phyloP scores from a whole-genome alignment of 1,140 invertebrate species.

The Physella acuta region DNA sequence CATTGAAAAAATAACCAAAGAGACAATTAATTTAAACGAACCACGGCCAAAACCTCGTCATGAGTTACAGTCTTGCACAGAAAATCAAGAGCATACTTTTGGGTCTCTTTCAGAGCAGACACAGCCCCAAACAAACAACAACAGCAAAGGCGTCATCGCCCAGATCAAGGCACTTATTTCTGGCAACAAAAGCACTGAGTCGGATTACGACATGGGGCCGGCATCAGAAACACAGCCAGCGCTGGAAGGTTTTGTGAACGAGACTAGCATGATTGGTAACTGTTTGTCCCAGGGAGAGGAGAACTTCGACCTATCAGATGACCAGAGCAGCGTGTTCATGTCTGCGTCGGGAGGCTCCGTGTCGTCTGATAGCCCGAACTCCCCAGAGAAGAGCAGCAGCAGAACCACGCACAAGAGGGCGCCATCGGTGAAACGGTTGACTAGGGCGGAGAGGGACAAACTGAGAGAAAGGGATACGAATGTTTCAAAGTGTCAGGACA shows the following conservation, averaged over 20 bases:
- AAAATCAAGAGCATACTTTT: too few species aligned
- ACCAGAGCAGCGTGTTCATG: constrained; percentile 18
- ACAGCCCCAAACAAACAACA: too few species aligned
- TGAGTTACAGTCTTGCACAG: too few species aligned
- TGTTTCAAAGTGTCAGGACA: background rate
- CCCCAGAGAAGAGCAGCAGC: background rate
- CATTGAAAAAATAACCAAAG: too few species aligned
- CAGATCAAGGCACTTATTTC: background rate
- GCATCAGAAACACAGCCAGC: background rate
- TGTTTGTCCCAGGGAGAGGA: background rate
- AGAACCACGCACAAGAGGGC: background rate
- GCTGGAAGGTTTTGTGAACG: background rate
- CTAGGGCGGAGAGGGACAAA: background rate
- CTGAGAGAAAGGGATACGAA: background rate
- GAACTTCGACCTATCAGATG: background rate
- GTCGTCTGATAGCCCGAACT: background rate
- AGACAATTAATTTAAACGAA: too few species aligned
- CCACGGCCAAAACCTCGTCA: too few species aligned
- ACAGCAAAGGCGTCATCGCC: background rate
- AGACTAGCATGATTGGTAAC: background rate
- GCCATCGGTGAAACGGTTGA: background rate
- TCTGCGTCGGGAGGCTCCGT: constrained; percentile 2
- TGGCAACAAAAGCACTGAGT: background rate
- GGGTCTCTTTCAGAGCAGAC: too few species aligned
- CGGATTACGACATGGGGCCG: background rate